A percentile compares a stretch with the other conserved stretches of the same genome.
These are phyloP conservation scores for Drosophila fulvimacula DNA, from an alignment of 2,888 invertebrate species.

Conservation along the genomic window DNA sequence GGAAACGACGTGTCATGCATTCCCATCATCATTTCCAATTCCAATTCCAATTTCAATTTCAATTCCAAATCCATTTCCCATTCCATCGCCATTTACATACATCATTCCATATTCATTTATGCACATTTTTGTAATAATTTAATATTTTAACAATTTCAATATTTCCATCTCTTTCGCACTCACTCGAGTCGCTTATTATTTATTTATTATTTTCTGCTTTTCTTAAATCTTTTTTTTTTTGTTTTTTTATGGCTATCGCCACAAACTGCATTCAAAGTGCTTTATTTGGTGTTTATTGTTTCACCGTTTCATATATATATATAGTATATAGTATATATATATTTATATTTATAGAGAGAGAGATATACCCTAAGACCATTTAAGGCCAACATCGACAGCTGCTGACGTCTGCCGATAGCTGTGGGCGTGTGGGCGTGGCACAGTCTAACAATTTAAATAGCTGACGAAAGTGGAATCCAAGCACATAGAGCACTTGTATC, in stretches of 20 bases:
- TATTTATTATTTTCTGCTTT: conserved; percentile 7
- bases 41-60: conserved; percentile 17
- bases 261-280: conserved; percentile 59
- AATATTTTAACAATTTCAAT: conserved; percentile 74
- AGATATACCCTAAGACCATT: conserved; percentile 56
- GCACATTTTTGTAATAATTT: conserved; percentile 66
- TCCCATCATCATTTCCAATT: conserved; percentile 38
- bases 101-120: conserved; percentile 67
- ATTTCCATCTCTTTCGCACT: conserved; percentile 23
- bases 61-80: conserved; percentile 15
- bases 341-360: conserved; percentile 3
- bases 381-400: conserved; percentile 45
- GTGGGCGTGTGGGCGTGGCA: conserved; percentile 42
- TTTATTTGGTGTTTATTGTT: conserved; percentile 77
- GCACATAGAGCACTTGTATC: neutral
- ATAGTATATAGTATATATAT: conserved; percentile 13
- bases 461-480: neutral
- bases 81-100: conserved; percentile 60
- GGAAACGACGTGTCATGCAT: conserved; percentile 66
- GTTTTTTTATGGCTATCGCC: conserved; percentile 60
- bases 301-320: conserved; percentile 47
- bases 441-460: neutral
- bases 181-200: conserved; percentile 17
- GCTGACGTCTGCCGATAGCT: conserved; percentile 19
- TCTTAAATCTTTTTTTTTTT: conserved; percentile 8